phyloP scores from a whole-genome alignment of 2,113 vertebrate species.

The Poeciliopsis retropinna region DNA sequence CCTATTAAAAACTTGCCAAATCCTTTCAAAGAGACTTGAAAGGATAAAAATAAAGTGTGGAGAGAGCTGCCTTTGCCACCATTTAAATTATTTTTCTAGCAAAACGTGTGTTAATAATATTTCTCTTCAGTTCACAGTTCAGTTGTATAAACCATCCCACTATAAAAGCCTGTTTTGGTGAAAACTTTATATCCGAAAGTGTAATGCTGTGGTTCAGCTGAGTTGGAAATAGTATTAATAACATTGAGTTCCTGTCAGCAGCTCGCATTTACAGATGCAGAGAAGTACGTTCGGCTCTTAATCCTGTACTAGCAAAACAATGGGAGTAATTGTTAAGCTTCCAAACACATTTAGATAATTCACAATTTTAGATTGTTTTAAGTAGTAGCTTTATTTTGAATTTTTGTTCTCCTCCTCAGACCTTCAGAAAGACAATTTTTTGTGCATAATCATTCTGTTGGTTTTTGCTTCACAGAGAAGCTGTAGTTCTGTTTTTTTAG shows the following conservation, averaged over 20 bases:
- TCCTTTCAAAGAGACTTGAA: not conserved
- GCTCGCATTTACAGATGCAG: not conserved
- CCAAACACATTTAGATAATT: conserved; percentile 10
- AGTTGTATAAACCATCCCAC: too few relatives aligned
- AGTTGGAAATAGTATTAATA: not conserved
- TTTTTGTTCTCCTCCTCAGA: not conserved
- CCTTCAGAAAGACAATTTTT: not conserved
- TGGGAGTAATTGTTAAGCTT: not conserved
- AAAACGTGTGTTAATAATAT: not conserved
- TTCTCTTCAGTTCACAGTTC: not conserved
- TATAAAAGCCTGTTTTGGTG: not conserved
- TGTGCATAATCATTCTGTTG: too few relatives aligned
- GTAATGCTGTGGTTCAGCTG: not conserved
- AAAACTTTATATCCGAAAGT: not conserved
- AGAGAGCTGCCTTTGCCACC: not conserved
- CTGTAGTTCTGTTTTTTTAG: too few relatives aligned
- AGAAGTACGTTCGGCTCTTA: not conserved
- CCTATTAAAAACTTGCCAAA: not conserved
- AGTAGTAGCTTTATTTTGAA: not conserved
- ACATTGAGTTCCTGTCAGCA: not conserved
- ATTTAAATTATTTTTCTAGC: not conserved
- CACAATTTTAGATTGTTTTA: not conserved
- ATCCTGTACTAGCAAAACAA: not conserved
- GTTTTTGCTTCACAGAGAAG: too few relatives aligned
- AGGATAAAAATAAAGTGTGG: not conserved